Base-by-base conservation (phyloP, 1,140 invertebrate genomes). In the Acarapis woodi region DNA sequence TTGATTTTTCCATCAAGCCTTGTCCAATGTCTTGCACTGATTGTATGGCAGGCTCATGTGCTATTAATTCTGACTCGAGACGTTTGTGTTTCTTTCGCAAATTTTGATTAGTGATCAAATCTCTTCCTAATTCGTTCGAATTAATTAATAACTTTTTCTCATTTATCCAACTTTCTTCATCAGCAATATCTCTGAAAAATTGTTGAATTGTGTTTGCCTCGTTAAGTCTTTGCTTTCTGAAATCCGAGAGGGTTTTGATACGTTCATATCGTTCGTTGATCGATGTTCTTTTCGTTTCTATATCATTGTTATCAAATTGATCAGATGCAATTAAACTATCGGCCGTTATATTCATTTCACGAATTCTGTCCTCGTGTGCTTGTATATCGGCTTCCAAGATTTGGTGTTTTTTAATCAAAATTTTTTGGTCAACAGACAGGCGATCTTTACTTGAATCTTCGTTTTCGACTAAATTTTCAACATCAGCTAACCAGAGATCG, bases 151-250 rank as follows among this genome's bases (percentile, higher is more conserved):
- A 59, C 55, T 97, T 96, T 65, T 97, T 97, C 51, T 99, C 90
- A 53, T 94, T 94, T 51, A 97, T 97, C 90, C 90, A 97, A n/a
- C 80, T 87, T 56, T 97, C 90, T 56, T 97, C 90, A 55, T 99
- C 90, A 44, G 90, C 88, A 53, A 99, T 94, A 53, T 97, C 90
- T 32, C 90, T 63, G 66, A 97, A 87, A 70, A 99, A 97, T 59
- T 97, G 88, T 58, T 97, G 88, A 46, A 97, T 64, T 6, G 85
- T 96, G 51, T 93, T 82, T 2, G 88, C 87, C 56, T 99, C 88
- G 53, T 65, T 66, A 14, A 99, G 62, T 22, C 83, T 62, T 66
- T 74, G 71, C 49, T 88, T 53, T 28, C 88, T 64, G 50, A 93
- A 76, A 26, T 75, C 73, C n/a, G 80, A 79, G 30, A 90, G 60